phyloP scores from a whole-genome alignment of 2,113 vertebrate genomes.

The Galeopterus variegatus region DNA sequence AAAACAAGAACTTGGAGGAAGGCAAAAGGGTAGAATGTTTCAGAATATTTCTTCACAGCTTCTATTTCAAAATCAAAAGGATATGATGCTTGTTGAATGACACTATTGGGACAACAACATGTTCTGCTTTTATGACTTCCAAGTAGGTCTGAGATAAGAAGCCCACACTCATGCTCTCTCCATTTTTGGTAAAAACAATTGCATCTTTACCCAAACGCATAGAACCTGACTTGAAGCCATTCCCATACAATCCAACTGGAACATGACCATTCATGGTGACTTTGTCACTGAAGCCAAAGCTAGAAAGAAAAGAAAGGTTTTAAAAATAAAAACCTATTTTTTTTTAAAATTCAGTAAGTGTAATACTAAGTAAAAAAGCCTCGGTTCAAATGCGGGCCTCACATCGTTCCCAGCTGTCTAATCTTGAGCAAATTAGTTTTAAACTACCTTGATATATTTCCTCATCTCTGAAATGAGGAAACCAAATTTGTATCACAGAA shows the following conservation, averaged over 20 bases:
- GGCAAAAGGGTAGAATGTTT: not conserved
- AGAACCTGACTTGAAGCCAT: conserved; percentile 98
- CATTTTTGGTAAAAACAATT: conserved; percentile 96
- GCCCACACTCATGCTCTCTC: conserved; percentile 92
- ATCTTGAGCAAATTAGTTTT: not conserved
- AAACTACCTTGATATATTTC: not conserved
- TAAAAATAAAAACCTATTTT: not conserved
- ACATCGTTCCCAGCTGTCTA: not conserved
- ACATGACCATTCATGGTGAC: conserved; percentile 90
- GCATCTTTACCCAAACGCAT: conserved; percentile 98
- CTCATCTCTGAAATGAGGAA: not conserved
- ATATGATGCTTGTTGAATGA: conserved; percentile 91
- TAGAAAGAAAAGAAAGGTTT: conserved; percentile 78
- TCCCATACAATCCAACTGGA: conserved; percentile 97
- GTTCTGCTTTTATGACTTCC: conserved; percentile 90
- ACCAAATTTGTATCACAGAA: not conserved
- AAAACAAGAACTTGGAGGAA: not conserved
- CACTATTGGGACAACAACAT: conserved; percentile 95
- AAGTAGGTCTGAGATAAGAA: conserved; percentile 97
- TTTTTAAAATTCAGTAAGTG: not conserved
- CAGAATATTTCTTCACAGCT: not conserved
- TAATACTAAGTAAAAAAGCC: conserved; percentile 36
- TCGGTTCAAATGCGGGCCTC: not conserved
- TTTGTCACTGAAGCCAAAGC: conserved; percentile 99
- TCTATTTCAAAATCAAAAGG: conserved; percentile 87